A percentile compares a stretch with the other conserved stretches of the same genome.
Evolutionary conservation across 2,888 invertebrate genomes (phyloP).

Genomic region (Busseola fusca): DNA sequence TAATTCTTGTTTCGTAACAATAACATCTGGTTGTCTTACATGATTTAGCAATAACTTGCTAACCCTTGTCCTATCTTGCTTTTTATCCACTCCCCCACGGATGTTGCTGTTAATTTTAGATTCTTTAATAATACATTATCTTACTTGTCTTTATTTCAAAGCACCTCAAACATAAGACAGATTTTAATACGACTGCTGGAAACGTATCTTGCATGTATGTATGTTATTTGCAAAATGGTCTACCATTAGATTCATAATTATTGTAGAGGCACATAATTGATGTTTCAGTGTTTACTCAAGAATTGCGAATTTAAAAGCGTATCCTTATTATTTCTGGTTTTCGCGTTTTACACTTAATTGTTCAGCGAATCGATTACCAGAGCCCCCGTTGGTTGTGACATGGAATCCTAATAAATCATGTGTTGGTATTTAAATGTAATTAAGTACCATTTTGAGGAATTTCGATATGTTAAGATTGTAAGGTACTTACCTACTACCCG

Average conservation of each 20-base stretch:
- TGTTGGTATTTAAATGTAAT: constrained; percentile 17
- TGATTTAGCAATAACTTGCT: too few relatives aligned
- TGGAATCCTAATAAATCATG: constrained; percentile 32
- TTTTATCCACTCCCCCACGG: background rate
- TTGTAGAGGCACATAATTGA: background rate
- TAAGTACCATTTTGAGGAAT: constrained; percentile 19
- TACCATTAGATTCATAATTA: constrained; percentile 1
- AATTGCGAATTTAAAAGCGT: constrained; percentile 20
- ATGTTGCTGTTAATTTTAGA: background rate
- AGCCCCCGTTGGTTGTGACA: constrained; percentile 25
- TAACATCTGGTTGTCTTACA: background rate
- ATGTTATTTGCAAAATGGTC: background rate
- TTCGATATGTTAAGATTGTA: constrained; percentile 1
- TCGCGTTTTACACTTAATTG: constrained; percentile 27
- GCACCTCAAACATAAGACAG: background rate
- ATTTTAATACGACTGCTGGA: background rate
- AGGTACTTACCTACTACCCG: background rate
- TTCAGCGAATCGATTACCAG: constrained; percentile 50
- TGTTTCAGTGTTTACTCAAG: background rate
- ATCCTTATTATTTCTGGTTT: constrained; percentile 25
- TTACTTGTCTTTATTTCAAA: background rate
- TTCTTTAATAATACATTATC: background rate
- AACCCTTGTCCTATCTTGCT: background rate
- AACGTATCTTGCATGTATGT: background rate
- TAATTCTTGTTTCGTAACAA: background rate